These are phyloP conservation scores for Gadopsis marmoratus DNA, from an alignment of 2,797 vertebrate genomes.

Conservation along the genomic window DNA sequence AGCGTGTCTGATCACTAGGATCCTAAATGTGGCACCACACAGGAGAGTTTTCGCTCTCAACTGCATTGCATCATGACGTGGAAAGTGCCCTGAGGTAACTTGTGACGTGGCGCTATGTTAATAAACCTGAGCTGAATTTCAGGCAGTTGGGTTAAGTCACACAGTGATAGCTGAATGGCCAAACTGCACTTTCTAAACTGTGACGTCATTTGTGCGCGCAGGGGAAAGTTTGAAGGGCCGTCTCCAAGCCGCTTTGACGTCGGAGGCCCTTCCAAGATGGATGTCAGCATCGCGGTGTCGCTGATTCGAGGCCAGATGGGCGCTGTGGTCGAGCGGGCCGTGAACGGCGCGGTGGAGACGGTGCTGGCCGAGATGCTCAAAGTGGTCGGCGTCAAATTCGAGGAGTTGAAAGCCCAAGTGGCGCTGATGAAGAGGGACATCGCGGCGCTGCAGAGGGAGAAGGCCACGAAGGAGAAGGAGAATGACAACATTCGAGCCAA, in stretches of 20 bases:
- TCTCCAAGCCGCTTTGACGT: background rate
- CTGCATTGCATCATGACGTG: too few species aligned
- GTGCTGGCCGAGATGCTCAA: slow-evolving; percentile 87
- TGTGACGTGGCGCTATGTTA: too few species aligned
- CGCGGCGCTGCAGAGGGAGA: slow-evolving; percentile 72
- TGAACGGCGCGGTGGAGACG: slow-evolving; percentile 86
- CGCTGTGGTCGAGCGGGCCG: slow-evolving; percentile 84
- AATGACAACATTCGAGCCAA: slow-evolving; percentile 83
- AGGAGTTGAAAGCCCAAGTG: slow-evolving; percentile 82
- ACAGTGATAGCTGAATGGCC: background rate
- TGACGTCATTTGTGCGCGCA: slow-evolving; percentile 3
- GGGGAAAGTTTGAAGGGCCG: background rate
- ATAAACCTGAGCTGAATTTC: too few species aligned
- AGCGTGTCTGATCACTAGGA: background rate
- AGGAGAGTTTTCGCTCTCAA: too few species aligned
- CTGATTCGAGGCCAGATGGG: slow-evolving; percentile 88
- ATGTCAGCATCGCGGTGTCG: slow-evolving; percentile 85
- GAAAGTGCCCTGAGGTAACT: too few species aligned
- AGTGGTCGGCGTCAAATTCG: slow-evolving; percentile 86
- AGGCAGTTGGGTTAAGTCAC: background rate
- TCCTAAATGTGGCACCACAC: too few species aligned
- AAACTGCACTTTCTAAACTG: background rate
- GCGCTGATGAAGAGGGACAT: slow-evolving; percentile 73
- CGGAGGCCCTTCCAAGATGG: slow-evolving; percentile 69
- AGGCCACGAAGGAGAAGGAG: slow-evolving; percentile 84